Base-by-base conservation (phyloP, 2,797 vertebrate species). In the Melanotaenia parkinsoni region DNA sequence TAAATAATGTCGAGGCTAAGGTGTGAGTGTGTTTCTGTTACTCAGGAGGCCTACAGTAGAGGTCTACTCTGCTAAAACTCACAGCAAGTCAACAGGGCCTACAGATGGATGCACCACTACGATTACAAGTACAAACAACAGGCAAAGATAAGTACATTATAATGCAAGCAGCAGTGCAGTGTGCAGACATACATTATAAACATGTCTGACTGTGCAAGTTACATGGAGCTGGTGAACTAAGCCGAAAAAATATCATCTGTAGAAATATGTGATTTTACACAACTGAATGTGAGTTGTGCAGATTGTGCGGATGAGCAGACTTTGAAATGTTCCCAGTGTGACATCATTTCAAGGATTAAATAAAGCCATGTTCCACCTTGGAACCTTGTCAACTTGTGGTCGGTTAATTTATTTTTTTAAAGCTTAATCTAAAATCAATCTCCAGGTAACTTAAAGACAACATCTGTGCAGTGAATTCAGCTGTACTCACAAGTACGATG, bases 1-100 rank as follows among this genome's bases (percentile, higher is more conserved):
- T 90, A 89, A 91, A 91, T 84, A 89, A 86, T 69, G 63, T 64
- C 65, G 74, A 62, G 9, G 63, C 51, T 57, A 59, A 77, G 62
- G 68, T 70, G 74, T 80, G 68, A 45, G 37, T 65, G 71, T 68
- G 59, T 63, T 28, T 68, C 35, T 60, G 77, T 74, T 57, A 51
- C 43, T 22, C 30, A 54, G 53, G 30, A 69, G 60, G 30, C 56
- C 45, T 65, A 78, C 67, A 72, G 61, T 65, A 67, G 69, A 54
- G 32, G 54, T 77, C 40, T 5, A 9, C 58, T 74, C 62, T n/a
- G 24, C 47, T 64, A 6, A 58, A 76, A 68, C 56, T 72, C 59
- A 53, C 65, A 75, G 56, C 57, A 43, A 61, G 59, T 63, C 68
- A 68, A 75, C 54, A 61, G 60, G 35, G 43, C 13, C 20, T 3